Conservation (phyloP, 1,140 invertebrate species). For the Pachyrhynchus sulphureomaculatus region DNA sequence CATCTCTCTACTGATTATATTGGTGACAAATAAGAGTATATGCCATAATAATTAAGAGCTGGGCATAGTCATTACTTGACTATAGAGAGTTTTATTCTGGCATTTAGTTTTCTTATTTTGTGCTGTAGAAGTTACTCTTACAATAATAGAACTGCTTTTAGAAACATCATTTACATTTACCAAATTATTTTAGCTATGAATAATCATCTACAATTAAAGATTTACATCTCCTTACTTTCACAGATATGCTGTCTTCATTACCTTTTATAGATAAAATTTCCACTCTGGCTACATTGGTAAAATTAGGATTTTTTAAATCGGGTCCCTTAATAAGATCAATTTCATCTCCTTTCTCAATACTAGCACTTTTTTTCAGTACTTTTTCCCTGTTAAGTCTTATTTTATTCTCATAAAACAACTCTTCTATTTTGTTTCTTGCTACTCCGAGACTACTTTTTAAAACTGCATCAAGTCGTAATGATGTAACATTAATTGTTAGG, state of each 20-base stretch:
- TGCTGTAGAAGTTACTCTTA: too few species aligned
- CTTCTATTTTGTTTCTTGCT: slow-evolving; percentile 68
- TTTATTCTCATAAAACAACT: slow-evolving; percentile 66
- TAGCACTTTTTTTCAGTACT: slow-evolving; percentile 62
- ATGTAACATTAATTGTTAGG: slow-evolving; percentile 59
- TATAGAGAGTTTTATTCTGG: too few species aligned
- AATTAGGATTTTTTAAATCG: slow-evolving; percentile 60
- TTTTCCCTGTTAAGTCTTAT: slow-evolving; percentile 68
- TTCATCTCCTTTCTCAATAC: slow-evolving; percentile 62
- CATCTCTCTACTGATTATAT: too few species aligned
- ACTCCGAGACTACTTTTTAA: slow-evolving; percentile 66
- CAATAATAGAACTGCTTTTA: too few species aligned
- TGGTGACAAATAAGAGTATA: too few species aligned
- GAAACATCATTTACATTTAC: not conserved
- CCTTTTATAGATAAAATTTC: slow-evolving; percentile 54
- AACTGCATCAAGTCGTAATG: slow-evolving; percentile 64
- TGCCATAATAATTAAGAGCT: too few species aligned
- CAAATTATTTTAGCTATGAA: slow-evolving; percentile 36
- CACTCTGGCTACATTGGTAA: slow-evolving; percentile 62
- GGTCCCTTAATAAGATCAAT: slow-evolving; percentile 63
- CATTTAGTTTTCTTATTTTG: too few species aligned
- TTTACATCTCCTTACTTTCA: slow-evolving; percentile 62
- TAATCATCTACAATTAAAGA: slow-evolving; percentile 65
- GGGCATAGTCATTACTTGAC: too few species aligned
- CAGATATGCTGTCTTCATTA: slow-evolving; percentile 52